These are phyloP conservation scores for Drosophila sp. DNA, from an alignment of 1,140 invertebrate genomes.

Conservation along the genomic window DNA sequence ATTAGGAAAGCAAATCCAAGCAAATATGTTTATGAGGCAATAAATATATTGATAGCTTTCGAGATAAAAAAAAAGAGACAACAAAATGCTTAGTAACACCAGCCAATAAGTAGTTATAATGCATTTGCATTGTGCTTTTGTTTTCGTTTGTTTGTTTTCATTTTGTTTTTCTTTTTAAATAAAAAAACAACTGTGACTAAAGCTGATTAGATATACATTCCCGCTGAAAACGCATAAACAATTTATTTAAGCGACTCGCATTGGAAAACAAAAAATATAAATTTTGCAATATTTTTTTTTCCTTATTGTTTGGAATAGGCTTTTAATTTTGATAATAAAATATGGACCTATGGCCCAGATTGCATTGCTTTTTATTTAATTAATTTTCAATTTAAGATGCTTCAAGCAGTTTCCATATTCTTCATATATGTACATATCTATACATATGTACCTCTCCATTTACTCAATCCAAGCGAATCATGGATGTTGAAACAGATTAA, in stretches of 20 bases:
- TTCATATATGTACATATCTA: too few species aligned
- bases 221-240: conserved; percentile 45
- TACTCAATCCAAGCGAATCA: too few species aligned
- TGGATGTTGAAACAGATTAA: too few species aligned
- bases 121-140: conserved; percentile 62
- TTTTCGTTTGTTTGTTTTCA: conserved; percentile 20
- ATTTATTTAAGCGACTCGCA: conserved; percentile 1
- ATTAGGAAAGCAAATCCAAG: conserved; percentile 37
- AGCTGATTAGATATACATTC: conserved; percentile 65
- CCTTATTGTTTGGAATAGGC: too few species aligned
- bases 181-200: conserved; percentile 41
- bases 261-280: too few species aligned
- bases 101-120: conserved; percentile 54
- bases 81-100: conserved; percentile 46
- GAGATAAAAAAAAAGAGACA: conserved; percentile 28
- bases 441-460: too few species aligned
- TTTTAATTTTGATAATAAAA: too few species aligned
- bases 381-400: too few species aligned
- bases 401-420: too few species aligned
- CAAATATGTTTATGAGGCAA: conserved; percentile 26
- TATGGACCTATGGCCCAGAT: too few species aligned
- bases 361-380: too few species aligned
- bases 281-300: too few species aligned
- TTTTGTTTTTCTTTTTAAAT: conserved; percentile 32
- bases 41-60: conserved; percentile 59